Percentiles rank a stretch among this genome's conserved stretches.
phyloP scores from a whole-genome alignment of 1,140 invertebrate genomes.

The Hypsibius dujardini region DNA sequence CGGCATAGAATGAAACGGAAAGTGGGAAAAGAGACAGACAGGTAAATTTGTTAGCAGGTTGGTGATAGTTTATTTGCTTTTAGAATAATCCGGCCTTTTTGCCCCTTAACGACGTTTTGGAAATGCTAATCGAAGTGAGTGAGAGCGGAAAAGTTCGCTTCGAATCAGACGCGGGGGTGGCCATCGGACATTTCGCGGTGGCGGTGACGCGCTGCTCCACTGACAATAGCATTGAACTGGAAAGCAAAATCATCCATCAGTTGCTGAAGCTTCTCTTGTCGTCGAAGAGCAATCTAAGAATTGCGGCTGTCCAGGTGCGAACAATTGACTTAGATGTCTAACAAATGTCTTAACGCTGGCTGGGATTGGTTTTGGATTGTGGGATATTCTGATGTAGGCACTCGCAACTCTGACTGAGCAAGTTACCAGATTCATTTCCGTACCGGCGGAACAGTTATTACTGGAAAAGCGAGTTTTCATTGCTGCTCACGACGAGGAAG shows the following conservation, averaged over 20 bases:
- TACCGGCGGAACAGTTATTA: not conserved
- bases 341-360: not conserved
- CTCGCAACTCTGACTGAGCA: not conserved
- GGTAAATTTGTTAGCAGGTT: no score
- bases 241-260: no score
- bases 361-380: not conserved
- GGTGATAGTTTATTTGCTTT: no score
- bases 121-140: not conserved
- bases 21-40: no score
- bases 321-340: not conserved
- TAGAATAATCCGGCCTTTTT: not conserved
- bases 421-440: not conserved
- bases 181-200: no score
- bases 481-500: slow-evolving; percentile 7
- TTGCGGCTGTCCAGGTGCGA: not conserved
- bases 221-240: no score
- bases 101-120: not conserved
- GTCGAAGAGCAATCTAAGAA: not conserved
- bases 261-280: no score
- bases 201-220: no score
- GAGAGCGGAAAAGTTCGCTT: not conserved
- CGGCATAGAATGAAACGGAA: no score
- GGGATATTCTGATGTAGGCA: slow-evolving; percentile 13
- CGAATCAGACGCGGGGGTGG: not conserved
- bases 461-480: not conserved